Evolutionary conservation across 64 coral and sea anemone genomes (phyloP).

Genomic region (Porites australiensis): DNA sequence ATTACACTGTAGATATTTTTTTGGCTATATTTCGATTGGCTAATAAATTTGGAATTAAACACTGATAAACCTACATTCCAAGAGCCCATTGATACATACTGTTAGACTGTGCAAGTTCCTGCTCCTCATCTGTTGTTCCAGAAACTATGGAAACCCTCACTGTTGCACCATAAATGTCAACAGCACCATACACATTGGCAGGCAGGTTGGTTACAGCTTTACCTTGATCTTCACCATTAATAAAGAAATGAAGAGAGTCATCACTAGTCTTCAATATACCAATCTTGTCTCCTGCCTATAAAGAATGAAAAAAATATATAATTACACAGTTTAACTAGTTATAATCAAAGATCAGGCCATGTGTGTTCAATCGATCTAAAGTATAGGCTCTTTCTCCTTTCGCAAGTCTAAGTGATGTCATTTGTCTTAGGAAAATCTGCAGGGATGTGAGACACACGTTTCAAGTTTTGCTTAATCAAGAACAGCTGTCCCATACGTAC

Average conservation of each 20-base stretch:
- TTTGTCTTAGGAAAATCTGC: too few relatives aligned
- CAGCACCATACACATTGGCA: slow-evolving; percentile 58
- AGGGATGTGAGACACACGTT: too few relatives aligned
- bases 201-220: slow-evolving; percentile 42
- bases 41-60: too few relatives aligned
- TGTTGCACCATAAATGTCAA: slow-evolving; percentile 86
- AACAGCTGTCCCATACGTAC: too few relatives aligned
- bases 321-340: background rate
- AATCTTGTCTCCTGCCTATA: slow-evolving; percentile 76
- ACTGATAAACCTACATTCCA: background rate
- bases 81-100: slow-evolving; percentile 12
- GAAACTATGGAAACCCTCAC: slow-evolving; percentile 69
- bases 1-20: too few relatives aligned
- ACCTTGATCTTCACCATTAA: slow-evolving; percentile 70
- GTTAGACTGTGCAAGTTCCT: background rate
- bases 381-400: too few relatives aligned
- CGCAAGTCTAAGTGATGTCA: too few relatives aligned
- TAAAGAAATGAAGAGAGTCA: slow-evolving; percentile 78
- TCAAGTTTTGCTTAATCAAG: too few relatives aligned
- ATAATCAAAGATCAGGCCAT: background rate
- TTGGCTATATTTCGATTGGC: too few relatives aligned
- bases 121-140: background rate
- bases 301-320: background rate
- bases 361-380: too few relatives aligned
- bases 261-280: slow-evolving; percentile 75